Conservation (phyloP, 2,797 vertebrate species). For the Oreonectes daqikongensis region DNA sequence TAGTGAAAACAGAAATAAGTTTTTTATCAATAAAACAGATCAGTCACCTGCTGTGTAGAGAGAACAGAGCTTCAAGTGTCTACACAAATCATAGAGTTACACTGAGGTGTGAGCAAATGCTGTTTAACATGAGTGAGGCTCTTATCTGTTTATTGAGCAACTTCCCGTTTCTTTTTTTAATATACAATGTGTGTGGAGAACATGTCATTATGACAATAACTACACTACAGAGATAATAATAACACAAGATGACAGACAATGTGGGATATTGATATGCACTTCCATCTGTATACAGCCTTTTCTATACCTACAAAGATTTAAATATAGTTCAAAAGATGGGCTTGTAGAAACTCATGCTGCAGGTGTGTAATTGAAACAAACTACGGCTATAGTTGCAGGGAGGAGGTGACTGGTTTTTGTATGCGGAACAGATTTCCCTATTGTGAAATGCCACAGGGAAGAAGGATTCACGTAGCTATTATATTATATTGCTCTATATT, state of each 20-base stretch:
- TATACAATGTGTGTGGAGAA: background rate
- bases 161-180: background rate
- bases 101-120: background rate
- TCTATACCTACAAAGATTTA: background rate
- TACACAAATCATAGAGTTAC: background rate
- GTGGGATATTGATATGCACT: background rate
- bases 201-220: background rate
- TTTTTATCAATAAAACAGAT: constrained; percentile 69
- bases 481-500: too few species aligned
- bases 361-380: constrained; percentile 41
- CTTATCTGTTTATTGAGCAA: background rate
- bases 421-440: too few species aligned
- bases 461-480: too few species aligned
- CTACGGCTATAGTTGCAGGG: background rate
- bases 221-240: constrained; percentile 12
- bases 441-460: too few species aligned
- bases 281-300: background rate
- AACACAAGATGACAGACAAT: background rate
- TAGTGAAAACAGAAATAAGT: constrained; percentile 49
- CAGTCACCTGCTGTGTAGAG: constrained; percentile 55
- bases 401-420: background rate
- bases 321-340: background rate
- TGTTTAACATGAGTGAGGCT: background rate
- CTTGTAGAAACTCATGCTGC: constrained; percentile 13
- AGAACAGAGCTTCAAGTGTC: background rate